Evolutionary conservation across 1,140 invertebrate species (phyloP), one percentile per base, ranked within the genome.

Genomic region (Calephelis virginiensis): DNA sequence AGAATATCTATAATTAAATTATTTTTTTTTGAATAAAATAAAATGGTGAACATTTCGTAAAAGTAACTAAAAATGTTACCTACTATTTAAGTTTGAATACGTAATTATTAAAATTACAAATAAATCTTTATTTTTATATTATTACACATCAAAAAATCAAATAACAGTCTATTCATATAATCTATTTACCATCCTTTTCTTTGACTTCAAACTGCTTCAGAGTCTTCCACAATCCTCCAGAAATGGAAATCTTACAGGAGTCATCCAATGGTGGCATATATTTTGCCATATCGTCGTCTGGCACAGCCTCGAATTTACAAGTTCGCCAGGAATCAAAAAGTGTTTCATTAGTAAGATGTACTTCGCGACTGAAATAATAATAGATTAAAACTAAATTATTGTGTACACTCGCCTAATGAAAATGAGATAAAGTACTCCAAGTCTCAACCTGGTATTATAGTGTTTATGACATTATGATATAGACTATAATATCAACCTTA

Each of bases 171-270:
- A n/a, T n/a, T n/a, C n/a, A 17, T 17, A 17, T 3, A 17, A 61
- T 40, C 13, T 12, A 11, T 17, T 46, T 59, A 64, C 83, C 79
- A 50, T 66, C 63, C 37, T 46, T 61, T 50, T 66, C 69, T 14
- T n/a, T 69, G 17, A 76, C 71, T 68, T 82, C 75, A 65, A 87
- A 85, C 61, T 72, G 63, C 50, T 76, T 76, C 12, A 73, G 78
- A 0, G 81, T 81, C 2, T n/a, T 67, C 80, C 82, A 85, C 8
- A 68, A 66, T 7, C 69, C 63, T n/a, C 63, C 70, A 59, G 48
- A 61, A 46, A 78, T 62, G 61, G 69, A 75, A 8, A 86, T 61
- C 70, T 83, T 77, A 67, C 86, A 90, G 9, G 86, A 90, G 13
- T 82, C 70, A 40, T 78, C 67, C 14, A 88, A 38, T 4, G 72